phyloP scores from a whole-genome alignment of 2,888 invertebrate species.

The Fabriciana adippe region DNA sequence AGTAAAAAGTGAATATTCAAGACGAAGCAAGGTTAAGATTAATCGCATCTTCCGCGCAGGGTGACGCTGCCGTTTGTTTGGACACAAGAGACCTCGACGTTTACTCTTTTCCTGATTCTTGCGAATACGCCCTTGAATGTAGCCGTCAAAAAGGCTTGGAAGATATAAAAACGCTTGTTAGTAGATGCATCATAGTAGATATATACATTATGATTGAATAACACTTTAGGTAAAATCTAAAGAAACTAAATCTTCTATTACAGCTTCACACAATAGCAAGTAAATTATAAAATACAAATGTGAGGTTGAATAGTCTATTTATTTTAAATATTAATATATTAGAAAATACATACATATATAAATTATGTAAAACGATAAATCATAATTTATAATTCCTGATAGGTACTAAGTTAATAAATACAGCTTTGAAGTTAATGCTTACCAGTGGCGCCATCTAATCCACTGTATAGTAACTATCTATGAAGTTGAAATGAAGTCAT shows the following conservation, averaged over 20 bases:
- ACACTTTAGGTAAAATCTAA: not conserved
- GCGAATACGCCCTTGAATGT: conserved; percentile 67
- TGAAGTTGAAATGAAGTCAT: conserved; percentile 30
- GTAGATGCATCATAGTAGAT: conserved; percentile 13
- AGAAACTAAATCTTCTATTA: not conserved
- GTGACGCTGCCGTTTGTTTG: conserved; percentile 64
- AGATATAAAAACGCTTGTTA: conserved; percentile 6
- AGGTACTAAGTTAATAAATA: not conserved
- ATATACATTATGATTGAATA: not conserved
- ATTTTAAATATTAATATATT: too few species aligned
- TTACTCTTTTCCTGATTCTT: conserved; percentile 73
- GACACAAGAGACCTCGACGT: conserved; percentile 66
- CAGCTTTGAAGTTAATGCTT: not conserved
- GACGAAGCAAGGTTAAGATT: conserved; percentile 41
- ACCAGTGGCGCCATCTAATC: conserved; percentile 53
- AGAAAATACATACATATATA: too few species aligned
- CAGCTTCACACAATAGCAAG: too few species aligned
- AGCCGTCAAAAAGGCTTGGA: conserved; percentile 46
- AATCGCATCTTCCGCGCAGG: conserved; percentile 66
- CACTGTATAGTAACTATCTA: conserved; percentile 39
- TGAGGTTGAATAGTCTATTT: too few species aligned
- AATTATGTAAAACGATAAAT: too few species aligned
- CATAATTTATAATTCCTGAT: not conserved
- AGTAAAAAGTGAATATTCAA: conserved; percentile 31
- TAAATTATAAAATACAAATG: too few species aligned